Conservation (phyloP, 1,140 invertebrate genomes). For the Plutomurus gul region DNA sequence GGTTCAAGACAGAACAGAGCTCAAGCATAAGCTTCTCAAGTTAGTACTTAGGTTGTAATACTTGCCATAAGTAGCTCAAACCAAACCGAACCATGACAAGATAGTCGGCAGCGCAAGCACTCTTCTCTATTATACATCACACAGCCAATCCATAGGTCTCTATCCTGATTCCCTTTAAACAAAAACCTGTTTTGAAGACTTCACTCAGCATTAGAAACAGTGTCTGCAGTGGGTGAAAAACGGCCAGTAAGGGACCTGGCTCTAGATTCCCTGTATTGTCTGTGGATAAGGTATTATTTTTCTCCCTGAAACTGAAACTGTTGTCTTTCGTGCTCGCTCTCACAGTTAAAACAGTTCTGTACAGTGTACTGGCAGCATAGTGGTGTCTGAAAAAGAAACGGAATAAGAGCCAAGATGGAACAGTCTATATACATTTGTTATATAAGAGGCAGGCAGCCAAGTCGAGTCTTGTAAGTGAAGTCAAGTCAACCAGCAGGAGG, state of each 20-base stretch:
- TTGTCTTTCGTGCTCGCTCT: no score
- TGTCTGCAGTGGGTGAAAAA: neutral
- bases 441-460: no score
- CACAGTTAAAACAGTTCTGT: no score
- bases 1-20: neutral
- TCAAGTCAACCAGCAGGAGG: no score
- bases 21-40: neutral
- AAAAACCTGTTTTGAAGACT: neutral
- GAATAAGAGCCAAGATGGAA: no score
- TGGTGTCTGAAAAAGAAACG: no score
- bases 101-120: no score
- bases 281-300: constrained; percentile 1
- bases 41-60: neutral
- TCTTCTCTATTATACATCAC: neutral
- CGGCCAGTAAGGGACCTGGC: neutral
- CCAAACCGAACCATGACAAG: neutral
- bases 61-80: neutral
- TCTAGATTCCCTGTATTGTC: neutral
- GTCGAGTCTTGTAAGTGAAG: no score
- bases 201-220: neutral
- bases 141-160: neutral
- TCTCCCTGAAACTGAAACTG: neutral
- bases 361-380: no score
- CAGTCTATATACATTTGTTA: no score
- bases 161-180: neutral